Conservation (phyloP, 2,113 vertebrate species). For the Puffinus mauretanicus region DNA sequence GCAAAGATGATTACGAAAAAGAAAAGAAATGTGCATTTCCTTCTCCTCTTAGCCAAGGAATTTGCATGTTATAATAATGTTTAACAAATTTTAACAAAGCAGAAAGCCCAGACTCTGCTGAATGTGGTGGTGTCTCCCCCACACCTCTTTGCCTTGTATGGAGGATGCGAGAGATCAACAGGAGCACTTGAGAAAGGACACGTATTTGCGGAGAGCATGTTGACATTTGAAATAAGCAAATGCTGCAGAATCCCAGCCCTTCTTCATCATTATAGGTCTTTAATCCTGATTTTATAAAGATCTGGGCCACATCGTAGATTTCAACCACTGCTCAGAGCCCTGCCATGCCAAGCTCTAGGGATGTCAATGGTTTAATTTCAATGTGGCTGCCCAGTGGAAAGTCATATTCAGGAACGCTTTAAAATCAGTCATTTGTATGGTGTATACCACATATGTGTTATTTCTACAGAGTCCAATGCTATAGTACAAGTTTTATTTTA, state of each 20-base stretch:
- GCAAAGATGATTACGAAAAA: neutral
- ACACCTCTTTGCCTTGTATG: neutral
- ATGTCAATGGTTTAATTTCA: neutral
- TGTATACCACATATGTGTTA: neutral
- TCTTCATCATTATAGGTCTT: neutral
- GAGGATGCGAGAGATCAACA: neutral
- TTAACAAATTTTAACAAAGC: neutral
- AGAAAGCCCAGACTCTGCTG: neutral
- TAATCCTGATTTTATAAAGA: neutral
- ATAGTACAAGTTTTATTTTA: neutral
- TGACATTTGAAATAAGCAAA: neutral
- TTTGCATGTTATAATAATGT: conserved; percentile 20
- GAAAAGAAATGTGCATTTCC: conserved; percentile 19
- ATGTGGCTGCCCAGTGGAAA: neutral
- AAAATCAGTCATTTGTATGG: neutral
- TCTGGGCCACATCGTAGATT: fast-evolving
- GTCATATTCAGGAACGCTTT: neutral
- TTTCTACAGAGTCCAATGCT: neutral
- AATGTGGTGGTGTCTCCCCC: neutral
- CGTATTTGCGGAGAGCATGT: fast-evolving
- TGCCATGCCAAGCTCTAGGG: neutral
- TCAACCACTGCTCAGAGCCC: neutral
- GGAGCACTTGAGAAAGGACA: neutral
- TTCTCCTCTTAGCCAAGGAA: neutral
- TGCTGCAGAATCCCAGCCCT: neutral